Percentiles rank a stretch among this genome's conserved stretches.
These are phyloP conservation scores for Setipinna tenuifilis DNA, from an alignment of 2,797 vertebrate genomes.

Conservation along the genomic window DNA sequence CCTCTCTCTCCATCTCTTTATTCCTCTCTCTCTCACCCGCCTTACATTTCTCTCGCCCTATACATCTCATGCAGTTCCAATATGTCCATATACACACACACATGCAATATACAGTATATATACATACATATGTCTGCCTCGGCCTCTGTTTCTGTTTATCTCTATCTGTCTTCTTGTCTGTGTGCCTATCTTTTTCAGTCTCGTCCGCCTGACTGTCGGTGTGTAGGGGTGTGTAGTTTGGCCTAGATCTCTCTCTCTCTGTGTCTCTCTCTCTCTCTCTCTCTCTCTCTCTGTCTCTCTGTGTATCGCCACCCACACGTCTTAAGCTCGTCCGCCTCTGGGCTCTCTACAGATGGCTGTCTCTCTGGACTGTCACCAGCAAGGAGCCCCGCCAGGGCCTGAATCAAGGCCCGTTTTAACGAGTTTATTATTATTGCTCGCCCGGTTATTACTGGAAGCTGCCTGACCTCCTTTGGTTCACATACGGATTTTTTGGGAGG, in stretches of 20 bases:
- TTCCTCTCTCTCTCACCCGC: too few relatives aligned
- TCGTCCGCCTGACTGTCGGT: not conserved
- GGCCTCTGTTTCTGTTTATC: not conserved
- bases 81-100: not conserved
- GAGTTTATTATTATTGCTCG: conserved; percentile 6
- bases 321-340: not conserved
- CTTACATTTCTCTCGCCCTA: too few relatives aligned
- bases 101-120: not conserved
- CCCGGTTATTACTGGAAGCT: not conserved
- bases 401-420: conserved; percentile 3
- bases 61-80: too few relatives aligned
- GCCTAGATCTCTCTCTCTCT: not conserved
- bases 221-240: not conserved
- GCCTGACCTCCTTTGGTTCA: not conserved
- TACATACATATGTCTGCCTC: not conserved
- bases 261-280: not conserved
- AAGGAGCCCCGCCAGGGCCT: not conserved
- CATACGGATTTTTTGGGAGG: not conserved
- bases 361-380: conserved; percentile 21
- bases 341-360: conserved; percentile 8
- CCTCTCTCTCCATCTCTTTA: too few relatives aligned
- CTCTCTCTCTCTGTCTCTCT: not conserved
- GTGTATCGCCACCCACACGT: not conserved
- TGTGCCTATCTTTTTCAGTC: not conserved
- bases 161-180: conserved; percentile 5